Conservation (phyloP, 2,888 invertebrate genomes). For the Tetheella fluctuosa region DNA sequence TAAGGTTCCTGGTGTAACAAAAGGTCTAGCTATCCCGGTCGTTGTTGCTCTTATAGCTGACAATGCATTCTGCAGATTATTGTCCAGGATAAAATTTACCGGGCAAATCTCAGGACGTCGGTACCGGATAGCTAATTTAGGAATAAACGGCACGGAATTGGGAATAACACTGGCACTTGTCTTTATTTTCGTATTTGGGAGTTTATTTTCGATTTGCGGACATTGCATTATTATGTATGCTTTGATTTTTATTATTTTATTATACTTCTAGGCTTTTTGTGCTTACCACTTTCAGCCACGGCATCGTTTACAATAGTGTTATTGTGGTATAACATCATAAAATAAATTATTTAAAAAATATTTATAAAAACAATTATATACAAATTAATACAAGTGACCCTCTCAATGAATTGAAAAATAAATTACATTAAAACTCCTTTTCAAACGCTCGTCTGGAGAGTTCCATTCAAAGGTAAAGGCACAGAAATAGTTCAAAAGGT, state of each 20-base stretch:
- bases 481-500: no score
- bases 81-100: conserved; percentile 58
- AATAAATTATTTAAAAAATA: no score
- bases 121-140: conserved; percentile 57
- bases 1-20: conserved; percentile 13
- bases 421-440: no score
- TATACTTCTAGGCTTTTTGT: no score
- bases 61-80: conserved; percentile 64
- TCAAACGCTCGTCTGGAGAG: no score
- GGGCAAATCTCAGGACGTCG: conserved; percentile 50
- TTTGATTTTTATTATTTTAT: neutral
- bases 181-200: conserved; percentile 28
- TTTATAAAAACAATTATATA: no score
- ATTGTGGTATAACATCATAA: no score
- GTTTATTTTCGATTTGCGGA: conserved; percentile 21
- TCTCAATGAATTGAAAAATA: no score
- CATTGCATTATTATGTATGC: conserved; percentile 17
- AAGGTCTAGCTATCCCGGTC: conserved; percentile 29
- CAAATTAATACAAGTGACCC: no score
- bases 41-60: conserved; percentile 52
- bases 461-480: no score
- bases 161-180: conserved; percentile 32
- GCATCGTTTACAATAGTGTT: no score
- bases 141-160: conserved; percentile 51
- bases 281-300: no score